These are phyloP conservation scores for Sylvicola cinctus DNA, from an alignment of 2,888 invertebrate species.

Conservation along the genomic window DNA sequence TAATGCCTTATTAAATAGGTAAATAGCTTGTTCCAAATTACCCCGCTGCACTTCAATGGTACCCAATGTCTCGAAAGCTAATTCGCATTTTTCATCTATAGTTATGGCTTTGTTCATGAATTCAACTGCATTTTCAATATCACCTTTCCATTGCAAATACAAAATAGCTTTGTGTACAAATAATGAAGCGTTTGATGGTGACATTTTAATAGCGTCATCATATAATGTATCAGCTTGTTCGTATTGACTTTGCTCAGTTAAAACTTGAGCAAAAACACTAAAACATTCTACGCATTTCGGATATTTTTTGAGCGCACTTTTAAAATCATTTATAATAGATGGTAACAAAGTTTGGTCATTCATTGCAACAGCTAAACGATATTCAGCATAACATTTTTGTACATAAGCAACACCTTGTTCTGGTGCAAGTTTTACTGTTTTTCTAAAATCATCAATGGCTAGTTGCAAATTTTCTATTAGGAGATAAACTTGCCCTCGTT, in stretches of 20 bases:
- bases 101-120: slow-evolving; percentile 64
- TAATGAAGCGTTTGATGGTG: slow-evolving; percentile 67
- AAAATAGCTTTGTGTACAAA: slow-evolving; percentile 75
- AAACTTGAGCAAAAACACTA: slow-evolving; percentile 75
- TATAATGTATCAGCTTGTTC: slow-evolving; percentile 66
- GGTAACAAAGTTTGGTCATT: slow-evolving; percentile 39
- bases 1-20: slow-evolving; percentile 75
- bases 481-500: slow-evolving; percentile 74
- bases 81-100: slow-evolving; percentile 79
- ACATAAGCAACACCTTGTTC: slow-evolving; percentile 69
- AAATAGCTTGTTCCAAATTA: slow-evolving; percentile 60
- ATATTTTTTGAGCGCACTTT: slow-evolving; percentile 54
- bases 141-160: slow-evolving; percentile 65
- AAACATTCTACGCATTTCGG: slow-evolving; percentile 73
- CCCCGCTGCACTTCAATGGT: slow-evolving; percentile 84
- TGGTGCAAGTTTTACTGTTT: slow-evolving; percentile 62
- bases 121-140: slow-evolving; percentile 56
- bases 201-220: slow-evolving; percentile 56
- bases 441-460: slow-evolving; percentile 65
- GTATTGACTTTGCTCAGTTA: slow-evolving; percentile 68
- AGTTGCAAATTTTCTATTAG: slow-evolving; percentile 61
- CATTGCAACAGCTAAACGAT: slow-evolving; percentile 42
- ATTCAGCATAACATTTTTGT: slow-evolving; percentile 81
- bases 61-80: slow-evolving; percentile 87
- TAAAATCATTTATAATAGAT: slow-evolving; percentile 50